phyloP scores from a whole-genome alignment of 1,140 invertebrate genomes.

The Harlomillsia oculata region DNA sequence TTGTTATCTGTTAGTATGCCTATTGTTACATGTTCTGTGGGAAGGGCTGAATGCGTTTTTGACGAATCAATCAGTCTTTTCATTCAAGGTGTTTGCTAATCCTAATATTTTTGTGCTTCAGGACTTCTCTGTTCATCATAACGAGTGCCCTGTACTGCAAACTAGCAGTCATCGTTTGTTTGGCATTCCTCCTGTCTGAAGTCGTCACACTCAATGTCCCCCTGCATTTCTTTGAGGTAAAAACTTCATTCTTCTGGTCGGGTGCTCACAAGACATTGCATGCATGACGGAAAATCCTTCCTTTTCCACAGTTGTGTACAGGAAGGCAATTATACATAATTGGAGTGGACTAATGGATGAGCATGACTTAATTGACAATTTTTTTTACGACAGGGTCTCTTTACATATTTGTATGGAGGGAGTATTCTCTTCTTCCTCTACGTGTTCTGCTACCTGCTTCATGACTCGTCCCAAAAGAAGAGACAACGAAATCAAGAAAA shows the following conservation, averaged over 20 bases:
- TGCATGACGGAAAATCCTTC: no score
- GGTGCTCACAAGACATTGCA: no score
- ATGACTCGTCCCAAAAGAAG: conserved; percentile 71
- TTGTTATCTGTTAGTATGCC: no score
- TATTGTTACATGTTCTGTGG: no score
- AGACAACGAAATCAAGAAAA: conserved; percentile 61
- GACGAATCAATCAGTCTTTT: no score
- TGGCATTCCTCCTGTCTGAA: conserved; percentile 84
- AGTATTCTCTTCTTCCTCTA: conserved; percentile 92
- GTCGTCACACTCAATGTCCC: conserved; percentile 83
- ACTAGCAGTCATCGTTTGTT: conserved; percentile 77
- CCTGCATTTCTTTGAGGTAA: conserved; percentile 72
- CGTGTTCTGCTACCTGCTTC: conserved; percentile 90
- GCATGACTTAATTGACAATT: not conserved
- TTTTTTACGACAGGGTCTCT: conserved; percentile 66
- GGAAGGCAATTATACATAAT: no score
- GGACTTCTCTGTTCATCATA: conserved; percentile 86
- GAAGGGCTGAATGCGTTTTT: no score
- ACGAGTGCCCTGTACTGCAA: conserved; percentile 90
- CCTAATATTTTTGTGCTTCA: conserved; percentile 39
- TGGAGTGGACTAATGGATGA: no score
- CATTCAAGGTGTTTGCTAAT: not conserved
- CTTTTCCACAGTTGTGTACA: no score
- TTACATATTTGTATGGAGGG: conserved; percentile 89
- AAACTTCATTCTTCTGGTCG: no score